Percentiles rank a stretch among this genome's conserved stretches.
Conservation (phyloP, 2,797 vertebrate species). For the Diglossa cyanea region DNA sequence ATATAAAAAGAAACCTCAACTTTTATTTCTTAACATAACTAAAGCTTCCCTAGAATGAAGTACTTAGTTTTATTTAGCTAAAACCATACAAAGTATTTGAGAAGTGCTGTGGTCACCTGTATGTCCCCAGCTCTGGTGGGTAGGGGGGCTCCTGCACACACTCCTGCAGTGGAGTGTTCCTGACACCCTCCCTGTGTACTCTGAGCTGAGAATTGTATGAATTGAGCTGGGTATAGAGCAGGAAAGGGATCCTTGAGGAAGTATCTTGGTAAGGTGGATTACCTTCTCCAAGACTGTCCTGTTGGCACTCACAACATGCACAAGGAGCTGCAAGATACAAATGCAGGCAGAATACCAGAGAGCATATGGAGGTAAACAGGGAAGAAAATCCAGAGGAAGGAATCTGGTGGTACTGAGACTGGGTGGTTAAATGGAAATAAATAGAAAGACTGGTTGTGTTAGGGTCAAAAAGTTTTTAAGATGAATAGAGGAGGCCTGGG, state of each 20-base stretch:
- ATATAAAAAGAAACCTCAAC: background rate
- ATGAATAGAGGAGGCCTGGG: background rate
- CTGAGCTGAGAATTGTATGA: background rate
- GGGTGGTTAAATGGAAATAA: background rate
- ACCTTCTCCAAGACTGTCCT: background rate
- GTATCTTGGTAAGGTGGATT: background rate
- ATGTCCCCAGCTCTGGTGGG: background rate
- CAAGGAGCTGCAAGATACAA: background rate
- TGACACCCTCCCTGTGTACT: background rate
- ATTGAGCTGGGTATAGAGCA: background rate
- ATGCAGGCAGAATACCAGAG: background rate
- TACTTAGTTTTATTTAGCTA: background rate
- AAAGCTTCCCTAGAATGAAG: background rate
- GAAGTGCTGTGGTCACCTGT: background rate
- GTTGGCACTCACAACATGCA: background rate
- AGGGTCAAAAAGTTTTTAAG: background rate
- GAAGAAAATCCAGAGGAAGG: background rate
- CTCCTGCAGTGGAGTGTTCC: rapidly evolving
- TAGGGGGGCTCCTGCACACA: rapidly evolving
- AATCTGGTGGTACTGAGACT: background rate
- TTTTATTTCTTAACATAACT: background rate
- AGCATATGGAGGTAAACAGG: rapidly evolving
- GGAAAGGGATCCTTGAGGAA: background rate
- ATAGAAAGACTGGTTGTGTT: background rate
- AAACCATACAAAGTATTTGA: background rate